Evolutionary conservation across 2,888 invertebrate species (phyloP).

Genomic region (Synanthedon tipuliformis): DNA sequence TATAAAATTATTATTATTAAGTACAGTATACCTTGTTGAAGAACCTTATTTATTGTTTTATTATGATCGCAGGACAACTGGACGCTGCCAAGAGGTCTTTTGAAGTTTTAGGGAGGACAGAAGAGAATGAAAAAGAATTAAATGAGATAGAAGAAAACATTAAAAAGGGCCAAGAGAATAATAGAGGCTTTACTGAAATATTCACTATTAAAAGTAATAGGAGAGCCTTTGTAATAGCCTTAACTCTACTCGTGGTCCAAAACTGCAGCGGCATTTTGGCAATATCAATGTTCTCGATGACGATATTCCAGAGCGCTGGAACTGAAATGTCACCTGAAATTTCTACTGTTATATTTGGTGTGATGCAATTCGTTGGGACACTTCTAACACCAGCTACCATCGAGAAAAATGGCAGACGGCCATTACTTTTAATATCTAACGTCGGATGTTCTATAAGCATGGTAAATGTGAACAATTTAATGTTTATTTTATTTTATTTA

Average conservation of each 20-base stretch:
- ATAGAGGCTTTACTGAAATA: background rate
- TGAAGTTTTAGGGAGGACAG: background rate
- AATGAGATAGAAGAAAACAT: slow-evolving; percentile 1
- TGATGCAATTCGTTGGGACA: background rate
- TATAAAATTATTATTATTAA: too few species aligned
- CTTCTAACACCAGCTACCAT: background rate
- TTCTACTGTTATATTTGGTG: background rate
- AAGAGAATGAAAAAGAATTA: slow-evolving; percentile 1
- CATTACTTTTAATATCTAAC: background rate
- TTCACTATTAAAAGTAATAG: background rate
- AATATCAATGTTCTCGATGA: background rate
- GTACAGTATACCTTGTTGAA: background rate
- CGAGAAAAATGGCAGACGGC: background rate
- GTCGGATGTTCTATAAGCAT: background rate
- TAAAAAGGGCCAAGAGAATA: background rate
- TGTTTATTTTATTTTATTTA: too few species aligned
- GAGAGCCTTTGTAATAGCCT: background rate
- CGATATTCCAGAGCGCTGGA: background rate
- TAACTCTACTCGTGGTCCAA: background rate
- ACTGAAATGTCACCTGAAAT: background rate
- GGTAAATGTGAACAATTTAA: background rate
- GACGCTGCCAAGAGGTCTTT: background rate
- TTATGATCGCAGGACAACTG: background rate
- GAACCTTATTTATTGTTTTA: background rate
- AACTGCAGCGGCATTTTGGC: background rate